Percentiles rank a stretch among this genome's conserved stretches.
Conservation (phyloP, 2,113 vertebrate species). For the Neopipo cinnamomea region DNA sequence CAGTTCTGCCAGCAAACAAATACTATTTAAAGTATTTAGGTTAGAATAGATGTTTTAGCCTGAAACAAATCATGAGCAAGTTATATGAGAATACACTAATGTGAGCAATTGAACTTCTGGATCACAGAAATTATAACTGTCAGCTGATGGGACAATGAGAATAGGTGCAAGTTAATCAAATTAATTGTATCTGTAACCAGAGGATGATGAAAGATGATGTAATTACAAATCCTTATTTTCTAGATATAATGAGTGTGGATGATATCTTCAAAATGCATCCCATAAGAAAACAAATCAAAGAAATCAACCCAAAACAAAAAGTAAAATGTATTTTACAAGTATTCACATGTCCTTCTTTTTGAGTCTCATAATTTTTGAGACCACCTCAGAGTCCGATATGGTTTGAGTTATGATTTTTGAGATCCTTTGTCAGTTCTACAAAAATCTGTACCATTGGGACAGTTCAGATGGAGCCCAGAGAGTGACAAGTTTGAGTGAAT, state of each 20-base stretch:
- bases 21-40: background rate
- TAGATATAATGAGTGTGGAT: background rate
- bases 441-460: background rate
- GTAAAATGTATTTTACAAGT: background rate
- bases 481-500: background rate
- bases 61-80: background rate
- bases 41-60: background rate
- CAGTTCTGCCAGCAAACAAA: background rate
- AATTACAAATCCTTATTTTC: background rate
- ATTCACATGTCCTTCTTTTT: background rate
- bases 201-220: background rate
- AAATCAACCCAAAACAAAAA: background rate
- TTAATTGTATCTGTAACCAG: background rate
- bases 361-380: background rate
- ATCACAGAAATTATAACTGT: background rate
- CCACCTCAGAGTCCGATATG: background rate
- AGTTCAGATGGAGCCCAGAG: background rate
- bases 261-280: background rate
- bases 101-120: background rate
- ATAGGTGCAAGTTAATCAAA: background rate
- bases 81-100: background rate
- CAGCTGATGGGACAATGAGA: background rate
- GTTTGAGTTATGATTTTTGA: background rate
- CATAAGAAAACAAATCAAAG: background rate
- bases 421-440: background rate